These are phyloP conservation scores for Hyperoplus immaculatus DNA, from an alignment of 2,797 vertebrate genomes.

Conservation along the genomic window DNA sequence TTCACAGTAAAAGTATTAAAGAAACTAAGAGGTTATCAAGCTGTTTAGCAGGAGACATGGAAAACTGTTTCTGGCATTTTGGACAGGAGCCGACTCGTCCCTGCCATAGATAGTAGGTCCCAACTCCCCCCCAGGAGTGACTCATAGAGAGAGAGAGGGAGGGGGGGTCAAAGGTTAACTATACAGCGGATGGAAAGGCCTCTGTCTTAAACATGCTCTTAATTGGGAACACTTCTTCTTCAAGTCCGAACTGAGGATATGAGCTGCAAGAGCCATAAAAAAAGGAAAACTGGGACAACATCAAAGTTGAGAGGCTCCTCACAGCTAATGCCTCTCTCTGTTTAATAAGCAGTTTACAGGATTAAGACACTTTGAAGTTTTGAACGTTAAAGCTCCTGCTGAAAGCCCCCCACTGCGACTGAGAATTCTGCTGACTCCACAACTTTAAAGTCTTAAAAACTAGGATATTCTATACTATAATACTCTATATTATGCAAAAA, in stretches of 20 bases:
- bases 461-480: not conserved
- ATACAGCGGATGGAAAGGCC: slow-evolving; percentile 19
- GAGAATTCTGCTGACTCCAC: slow-evolving; percentile 11
- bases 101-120: not conserved
- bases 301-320: slow-evolving; percentile 32
- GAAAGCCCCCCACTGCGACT: not conserved
- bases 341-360: slow-evolving; percentile 50
- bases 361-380: slow-evolving; percentile 53
- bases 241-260: slow-evolving; percentile 13
- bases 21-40: slow-evolving; percentile 5
- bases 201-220: slow-evolving; percentile 9
- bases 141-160: not conserved
- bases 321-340: slow-evolving; percentile 15
- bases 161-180: slow-evolving; percentile 42
- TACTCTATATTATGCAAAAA: too few relatives aligned
- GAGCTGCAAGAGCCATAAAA: slow-evolving; percentile 36
- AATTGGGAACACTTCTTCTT: not conserved
- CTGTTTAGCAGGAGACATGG: not conserved
- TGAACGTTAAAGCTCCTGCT: slow-evolving; percentile 2
- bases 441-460: slow-evolving; percentile 10
- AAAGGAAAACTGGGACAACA: not conserved
- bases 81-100: slow-evolving; percentile 65
- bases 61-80: slow-evolving; percentile 46
- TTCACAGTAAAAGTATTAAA: not conserved
- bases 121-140: slow-evolving; percentile 32